phyloP scores from a whole-genome alignment of 1,140 invertebrate genomes.

The Micrasema minimum region DNA sequence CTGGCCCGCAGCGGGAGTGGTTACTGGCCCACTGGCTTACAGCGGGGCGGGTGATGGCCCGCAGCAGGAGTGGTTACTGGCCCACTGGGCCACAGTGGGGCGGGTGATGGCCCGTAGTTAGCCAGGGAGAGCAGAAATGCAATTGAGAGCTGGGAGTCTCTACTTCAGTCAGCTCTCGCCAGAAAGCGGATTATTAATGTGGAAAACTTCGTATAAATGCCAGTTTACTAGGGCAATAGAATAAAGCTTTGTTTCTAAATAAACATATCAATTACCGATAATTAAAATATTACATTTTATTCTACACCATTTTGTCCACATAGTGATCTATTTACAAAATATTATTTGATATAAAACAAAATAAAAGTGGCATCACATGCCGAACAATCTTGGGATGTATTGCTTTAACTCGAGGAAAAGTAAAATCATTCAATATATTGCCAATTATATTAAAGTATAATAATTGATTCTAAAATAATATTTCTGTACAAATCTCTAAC shows the following conservation, averaged over 20 bases:
- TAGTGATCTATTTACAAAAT: slow-evolving; percentile 49
- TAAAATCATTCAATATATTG: slow-evolving; percentile 42
- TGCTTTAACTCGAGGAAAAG: slow-evolving; percentile 41
- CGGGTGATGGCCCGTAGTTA: no score
- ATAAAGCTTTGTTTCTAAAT: slow-evolving; percentile 51
- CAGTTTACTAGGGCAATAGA: slow-evolving; percentile 35
- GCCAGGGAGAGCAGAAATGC: no score
- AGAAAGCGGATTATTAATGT: slow-evolving; percentile 23
- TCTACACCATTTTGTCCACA: slow-evolving; percentile 46
- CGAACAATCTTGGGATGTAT: slow-evolving; percentile 42
- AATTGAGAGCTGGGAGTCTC: no score
- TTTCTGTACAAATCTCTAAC: slow-evolving; percentile 45
- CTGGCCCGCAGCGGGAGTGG: not conserved
- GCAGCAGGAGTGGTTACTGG: no score
- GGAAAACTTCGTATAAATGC: slow-evolving; percentile 39
- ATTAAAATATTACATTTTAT: slow-evolving; percentile 53
- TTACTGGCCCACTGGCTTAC: no score
- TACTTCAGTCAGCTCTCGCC: slow-evolving; percentile 6
- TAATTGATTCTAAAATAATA: slow-evolving; percentile 43
- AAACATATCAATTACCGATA: slow-evolving; percentile 44
- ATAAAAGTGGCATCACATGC: slow-evolving; percentile 46
- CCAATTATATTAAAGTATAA: slow-evolving; percentile 38
- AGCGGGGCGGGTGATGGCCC: no score
- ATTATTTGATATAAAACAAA: slow-evolving; percentile 44
- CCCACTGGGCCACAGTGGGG: no score